These are phyloP conservation scores for Albula goreensis DNA, from an alignment of 2,113 vertebrate species.

Conservation along the genomic window DNA sequence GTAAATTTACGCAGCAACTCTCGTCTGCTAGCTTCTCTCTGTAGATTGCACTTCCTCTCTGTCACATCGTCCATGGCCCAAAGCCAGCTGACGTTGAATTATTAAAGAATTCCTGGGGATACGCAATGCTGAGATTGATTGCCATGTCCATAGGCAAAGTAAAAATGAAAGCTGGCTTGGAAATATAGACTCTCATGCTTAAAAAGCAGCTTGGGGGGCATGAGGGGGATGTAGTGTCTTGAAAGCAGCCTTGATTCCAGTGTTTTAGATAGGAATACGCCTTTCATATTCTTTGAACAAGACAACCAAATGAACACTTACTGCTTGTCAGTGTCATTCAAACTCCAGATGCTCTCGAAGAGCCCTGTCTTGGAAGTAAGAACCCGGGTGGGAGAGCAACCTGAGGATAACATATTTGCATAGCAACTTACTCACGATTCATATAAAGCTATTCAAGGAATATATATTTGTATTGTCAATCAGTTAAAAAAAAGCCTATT, in stretches of 20 bases:
- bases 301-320: conserved; percentile 24
- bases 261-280: conserved; percentile 27
- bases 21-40: conserved; percentile 16
- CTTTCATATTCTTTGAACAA: conserved; percentile 28
- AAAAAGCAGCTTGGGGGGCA: conserved; percentile 19
- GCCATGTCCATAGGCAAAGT: conserved; percentile 43
- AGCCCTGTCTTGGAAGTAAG: not conserved
- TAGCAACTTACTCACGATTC: too few relatives aligned
- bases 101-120: conserved; percentile 53
- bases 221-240: not conserved
- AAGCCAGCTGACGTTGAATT: conserved; percentile 57
- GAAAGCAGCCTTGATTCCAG: conserved; percentile 11
- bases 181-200: conserved; percentile 37
- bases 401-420: too few relatives aligned
- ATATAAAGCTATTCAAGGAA: too few relatives aligned
- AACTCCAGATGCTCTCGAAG: not conserved
- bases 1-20: conserved; percentile 35
- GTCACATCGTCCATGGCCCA: conserved; percentile 52
- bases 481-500: too few relatives aligned
- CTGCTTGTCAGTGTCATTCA: not conserved
- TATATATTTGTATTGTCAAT: too few relatives aligned
- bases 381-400: too few relatives aligned
- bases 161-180: conserved; percentile 34
- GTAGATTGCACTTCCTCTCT: conserved; percentile 46
- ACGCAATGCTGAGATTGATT: conserved; percentile 49